Conservation (phyloP, 2,888 invertebrate species). For the Apocheima hispidaria region DNA sequence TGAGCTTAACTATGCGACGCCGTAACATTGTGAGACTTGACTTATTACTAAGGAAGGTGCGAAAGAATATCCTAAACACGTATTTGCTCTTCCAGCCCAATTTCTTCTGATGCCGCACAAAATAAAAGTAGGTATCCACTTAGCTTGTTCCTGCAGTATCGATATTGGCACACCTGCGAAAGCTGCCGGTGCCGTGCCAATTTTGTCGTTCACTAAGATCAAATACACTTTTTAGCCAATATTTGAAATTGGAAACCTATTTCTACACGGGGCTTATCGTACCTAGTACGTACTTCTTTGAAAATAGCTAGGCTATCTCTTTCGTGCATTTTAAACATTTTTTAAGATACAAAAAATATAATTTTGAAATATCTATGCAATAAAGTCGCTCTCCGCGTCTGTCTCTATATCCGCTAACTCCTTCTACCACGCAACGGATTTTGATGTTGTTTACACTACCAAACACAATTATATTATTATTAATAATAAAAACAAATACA, state of each 20-base stretch:
- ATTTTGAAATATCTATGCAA: no score
- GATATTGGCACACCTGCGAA: constrained; percentile 46
- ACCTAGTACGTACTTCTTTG: no score
- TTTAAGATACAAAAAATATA: no score
- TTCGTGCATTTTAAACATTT: no score
- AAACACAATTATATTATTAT: no score
- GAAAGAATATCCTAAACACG: constrained; percentile 26
- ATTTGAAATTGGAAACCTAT: constrained; percentile 30
- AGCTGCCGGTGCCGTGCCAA: constrained; percentile 32
- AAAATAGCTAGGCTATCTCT: no score
- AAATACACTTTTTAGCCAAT: constrained; percentile 32
- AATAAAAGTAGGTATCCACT: constrained; percentile 31
- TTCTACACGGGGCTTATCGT: constrained; percentile 9
- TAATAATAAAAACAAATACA: no score
- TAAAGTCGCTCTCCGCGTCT: no score
- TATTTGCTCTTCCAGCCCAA: constrained; percentile 25
- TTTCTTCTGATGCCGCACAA: constrained; percentile 36
- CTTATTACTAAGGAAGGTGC: constrained; percentile 22
- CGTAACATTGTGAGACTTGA: constrained; percentile 27
- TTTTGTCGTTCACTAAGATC: constrained; percentile 34
- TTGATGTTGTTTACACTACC: no score
- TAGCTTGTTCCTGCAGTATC: constrained; percentile 39
- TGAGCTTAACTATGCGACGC: constrained; percentile 22
- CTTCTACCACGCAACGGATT: no score
- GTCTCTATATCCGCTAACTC: no score